These are phyloP conservation scores for Pseudochaenichthys georgianus DNA, from an alignment of 2,797 vertebrate species.

Conservation along the genomic window DNA sequence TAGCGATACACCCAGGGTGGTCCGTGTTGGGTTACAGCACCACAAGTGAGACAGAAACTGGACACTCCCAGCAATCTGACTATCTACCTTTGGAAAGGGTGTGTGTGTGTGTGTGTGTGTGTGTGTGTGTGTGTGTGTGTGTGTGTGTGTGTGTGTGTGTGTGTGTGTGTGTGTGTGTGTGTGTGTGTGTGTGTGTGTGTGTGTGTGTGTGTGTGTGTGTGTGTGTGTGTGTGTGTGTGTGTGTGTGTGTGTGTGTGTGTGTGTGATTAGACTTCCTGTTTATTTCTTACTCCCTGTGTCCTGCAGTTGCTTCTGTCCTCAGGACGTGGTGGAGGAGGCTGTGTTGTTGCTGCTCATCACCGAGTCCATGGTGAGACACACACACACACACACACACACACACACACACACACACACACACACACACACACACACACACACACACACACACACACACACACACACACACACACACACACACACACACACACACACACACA, in stretches of 20 bases:
- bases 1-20: slow-evolving; percentile 59
- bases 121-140: slow-evolving; percentile 38
- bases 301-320: slow-evolving; percentile 94
- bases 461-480: too few relatives aligned
- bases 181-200: slow-evolving; percentile 44
- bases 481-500: slow-evolving; percentile 11
- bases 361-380: slow-evolving; percentile 95
- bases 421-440: too few relatives aligned
- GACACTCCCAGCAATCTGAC: slow-evolving; percentile 56
- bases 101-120: slow-evolving; percentile 49
- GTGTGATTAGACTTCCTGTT: slow-evolving; percentile 55
- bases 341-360: slow-evolving; percentile 96
- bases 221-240: slow-evolving; percentile 47
- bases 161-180: slow-evolving; percentile 36
- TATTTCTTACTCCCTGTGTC: slow-evolving; percentile 68
- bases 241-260: slow-evolving; percentile 40
- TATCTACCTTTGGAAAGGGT: slow-evolving; percentile 24
- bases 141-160: slow-evolving; percentile 49
- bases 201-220: slow-evolving; percentile 48
- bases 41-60: slow-evolving; percentile 68
- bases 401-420: too few relatives aligned
- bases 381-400: too few relatives aligned
- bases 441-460: too few relatives aligned
- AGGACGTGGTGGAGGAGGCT: slow-evolving; percentile 98
- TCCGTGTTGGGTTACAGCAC: slow-evolving; percentile 68